Base-by-base conservation (phyloP, 2,113 vertebrate genomes). In the Petrocephalus microphthalmus region DNA sequence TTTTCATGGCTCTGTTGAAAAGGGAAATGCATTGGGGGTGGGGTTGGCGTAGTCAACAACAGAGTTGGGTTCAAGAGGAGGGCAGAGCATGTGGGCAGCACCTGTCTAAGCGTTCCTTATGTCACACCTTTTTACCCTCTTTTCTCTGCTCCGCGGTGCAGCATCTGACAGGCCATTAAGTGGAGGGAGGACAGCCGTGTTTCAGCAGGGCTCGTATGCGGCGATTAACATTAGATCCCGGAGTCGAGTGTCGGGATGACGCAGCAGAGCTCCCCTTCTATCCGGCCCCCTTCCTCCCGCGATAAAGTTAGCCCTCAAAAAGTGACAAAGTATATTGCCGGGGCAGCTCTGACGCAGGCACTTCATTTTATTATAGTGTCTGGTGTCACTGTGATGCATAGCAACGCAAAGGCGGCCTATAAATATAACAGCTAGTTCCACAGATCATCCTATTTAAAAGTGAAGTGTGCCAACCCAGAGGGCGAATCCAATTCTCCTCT, bases 311-410 rank as follows among this genome's bases (percentile, higher is more conserved):
- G 95, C 95, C 94, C 96, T 95, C 93, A 93, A 95, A 95, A 96
- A 96, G 96, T 95, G 95, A 95, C 95, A 96, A 95, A 96, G 96
- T 96, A 96, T 96, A 95, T 95, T 94, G 95, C 94, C 94, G 95
- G 96, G 95, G 96, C 96, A 95, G 95, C 96, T 97, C 96, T 97
- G 97, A 98, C 96, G 97, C 97, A 99, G 96, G 95, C 90, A 92
- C 91, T 91, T 89, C 92, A 93, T 96, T 95, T 95, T 96, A 96
- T 98, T 97, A 97, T 97, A 95, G 97, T 93, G 95, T 96, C 96
- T 95, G 94, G 96, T 96, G 95, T 96, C 97, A 94, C 93, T 2
- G 93, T 86, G 93, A 95, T 91, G 91, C 94, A 95, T 96, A 95
- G 96, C 96, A 96, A 97, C 93, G 93, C 94, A 95, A 95, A 96